A percentile compares a stretch with the other conserved stretches of the same genome.
Conservation (phyloP, 2,113 vertebrate genomes). For the Lepisosteus oculatus region DNA sequence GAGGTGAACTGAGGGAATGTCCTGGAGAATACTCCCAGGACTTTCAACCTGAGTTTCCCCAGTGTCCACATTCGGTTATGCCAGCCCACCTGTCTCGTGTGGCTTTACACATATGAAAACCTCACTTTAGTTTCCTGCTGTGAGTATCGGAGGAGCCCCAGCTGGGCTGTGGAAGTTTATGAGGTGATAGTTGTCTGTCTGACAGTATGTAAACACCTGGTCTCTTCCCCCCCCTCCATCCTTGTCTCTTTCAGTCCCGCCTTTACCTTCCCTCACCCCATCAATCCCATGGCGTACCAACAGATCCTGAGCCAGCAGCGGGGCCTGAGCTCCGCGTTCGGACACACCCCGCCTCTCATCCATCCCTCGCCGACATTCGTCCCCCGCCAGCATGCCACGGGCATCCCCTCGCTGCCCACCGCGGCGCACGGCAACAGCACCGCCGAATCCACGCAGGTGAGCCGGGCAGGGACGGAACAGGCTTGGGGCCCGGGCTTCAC, state of each 20-base stretch:
- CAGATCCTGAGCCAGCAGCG: conserved; percentile 92
- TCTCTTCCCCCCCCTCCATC: not conserved
- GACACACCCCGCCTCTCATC: conserved; percentile 86
- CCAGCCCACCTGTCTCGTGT: too few species aligned
- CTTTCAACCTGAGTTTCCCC: too few species aligned
- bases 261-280: conserved; percentile 89
- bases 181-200: too few species aligned
- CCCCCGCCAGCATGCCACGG: conserved; percentile 76
- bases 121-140: too few species aligned
- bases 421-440: conserved; percentile 64
- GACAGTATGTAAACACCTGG: too few species aligned
- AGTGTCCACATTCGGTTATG: too few species aligned
- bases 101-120: too few species aligned
- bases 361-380: conserved; percentile 80
- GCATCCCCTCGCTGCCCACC: conserved; percentile 61
- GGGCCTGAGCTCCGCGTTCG: conserved; percentile 81
- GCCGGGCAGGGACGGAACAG: conserved; percentile 1
- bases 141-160: too few species aligned
- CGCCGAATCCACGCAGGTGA: conserved; percentile 78
- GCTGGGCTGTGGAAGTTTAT: too few species aligned
- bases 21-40: too few species aligned
- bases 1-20: too few species aligned
- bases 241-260: conserved; percentile 73
- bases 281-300: conserved; percentile 93
- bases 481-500: too few species aligned